Evolutionary conservation across 2,888 invertebrate genomes (phyloP), one percentile per base, ranked within the genome.

Genomic region (Troglohyphantes excavatus): DNA sequence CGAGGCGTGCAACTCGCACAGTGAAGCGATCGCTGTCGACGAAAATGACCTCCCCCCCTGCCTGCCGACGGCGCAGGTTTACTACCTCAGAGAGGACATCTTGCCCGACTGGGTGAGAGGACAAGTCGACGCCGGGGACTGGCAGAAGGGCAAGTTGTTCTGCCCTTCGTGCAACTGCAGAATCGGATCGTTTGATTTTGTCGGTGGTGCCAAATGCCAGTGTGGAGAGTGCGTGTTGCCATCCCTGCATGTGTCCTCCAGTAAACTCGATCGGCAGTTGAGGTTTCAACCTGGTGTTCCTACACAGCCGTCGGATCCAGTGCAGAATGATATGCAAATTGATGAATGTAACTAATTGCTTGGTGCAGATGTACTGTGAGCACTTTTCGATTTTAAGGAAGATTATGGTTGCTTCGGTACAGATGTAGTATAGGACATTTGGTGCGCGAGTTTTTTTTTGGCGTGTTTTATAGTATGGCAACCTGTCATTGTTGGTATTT

Each of bases 151-250:
- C 1, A 91, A 91, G 78, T 26, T 92, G 17, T 75, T 72, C 43
- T 92, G 92, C 84, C 91, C 91, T 19, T 79, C 79, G 29, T 92
- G 92, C 29, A 83, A 86, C 7, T 78, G 79, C 26, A 61, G 91
- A 23, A 90, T 92, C 68, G 92, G 92, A 17, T 91, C 91, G 1
- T 92, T 90, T 78, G 87, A 92, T 68, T 92, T 91, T 84, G 90
- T 92, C 0, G 87, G 81, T 84, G 91, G 91, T 7, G 27, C 43
- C 17, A 84, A 90, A 46, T 92, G 92, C 70, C 21, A 27, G n/a
- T 92, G 91, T 76, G 89, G 87, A 23, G 7, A 68, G n/a, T 21
- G 59, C 43, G 88, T 91, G 17, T 63, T 92, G 17, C 92, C 92
- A 39, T 53, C 91, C 2, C 76, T 91, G 9, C 92, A 92, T 46